These are phyloP conservation scores for Melipona bicolor DNA, from an alignment of 2,888 invertebrate genomes.

Conservation along the genomic window DNA sequence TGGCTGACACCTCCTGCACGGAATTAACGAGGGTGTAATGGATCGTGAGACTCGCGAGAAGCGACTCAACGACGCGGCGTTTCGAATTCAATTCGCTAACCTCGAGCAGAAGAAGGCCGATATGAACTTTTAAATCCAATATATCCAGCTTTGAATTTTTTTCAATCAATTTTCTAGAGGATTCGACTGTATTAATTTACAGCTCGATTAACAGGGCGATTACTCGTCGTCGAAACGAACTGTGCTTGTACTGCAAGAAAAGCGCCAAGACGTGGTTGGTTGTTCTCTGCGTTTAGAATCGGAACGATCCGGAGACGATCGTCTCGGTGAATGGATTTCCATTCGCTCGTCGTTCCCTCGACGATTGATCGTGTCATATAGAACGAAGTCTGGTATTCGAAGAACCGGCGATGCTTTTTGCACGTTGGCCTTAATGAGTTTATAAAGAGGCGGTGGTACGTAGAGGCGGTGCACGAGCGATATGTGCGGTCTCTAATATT, in stretches of 20 bases:
- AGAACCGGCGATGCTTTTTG: not conserved
- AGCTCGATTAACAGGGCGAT: no score
- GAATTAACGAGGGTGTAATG: conserved; percentile 62
- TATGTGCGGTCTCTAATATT: conserved; percentile 8
- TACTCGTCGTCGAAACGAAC: no score
- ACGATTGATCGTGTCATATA: not conserved
- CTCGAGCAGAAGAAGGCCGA: not conserved
- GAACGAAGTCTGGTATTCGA: not conserved
- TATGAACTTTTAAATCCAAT: no score
- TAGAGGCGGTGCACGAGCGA: not conserved
- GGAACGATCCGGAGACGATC: not conserved
- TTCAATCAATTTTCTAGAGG: no score
- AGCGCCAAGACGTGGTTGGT: no score
- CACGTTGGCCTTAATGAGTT: conserved; percentile 10
- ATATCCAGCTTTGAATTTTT: no score
- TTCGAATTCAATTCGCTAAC: conserved; percentile 24
- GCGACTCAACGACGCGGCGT: conserved; percentile 2
- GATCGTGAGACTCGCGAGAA: conserved; percentile 28
- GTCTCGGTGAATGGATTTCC: not conserved
- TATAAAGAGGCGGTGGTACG: not conserved
- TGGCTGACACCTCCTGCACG: conserved; percentile 35
- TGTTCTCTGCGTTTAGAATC: no score
- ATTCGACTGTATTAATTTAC: no score
- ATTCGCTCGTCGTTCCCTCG: conserved; percentile 6
- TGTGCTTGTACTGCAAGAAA: no score